Evolutionary conservation across 2,797 vertebrate genomes (phyloP), one percentile per base, ranked within the genome.

Genomic region (Chromis chromis): DNA sequence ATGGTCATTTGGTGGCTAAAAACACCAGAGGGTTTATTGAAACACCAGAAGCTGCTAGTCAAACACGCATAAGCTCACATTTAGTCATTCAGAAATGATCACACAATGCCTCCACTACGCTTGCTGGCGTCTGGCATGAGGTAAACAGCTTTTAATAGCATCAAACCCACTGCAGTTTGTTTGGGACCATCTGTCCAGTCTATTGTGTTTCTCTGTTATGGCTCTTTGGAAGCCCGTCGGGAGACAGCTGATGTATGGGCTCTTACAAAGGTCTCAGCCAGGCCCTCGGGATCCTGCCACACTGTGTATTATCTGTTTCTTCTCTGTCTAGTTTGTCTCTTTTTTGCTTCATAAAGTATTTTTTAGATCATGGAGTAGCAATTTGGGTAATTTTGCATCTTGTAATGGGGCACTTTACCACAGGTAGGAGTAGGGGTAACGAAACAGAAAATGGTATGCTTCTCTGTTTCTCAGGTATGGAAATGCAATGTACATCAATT

Each of bases 141-240:
- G 95, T 94, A 95, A 96, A 96, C 94, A 94, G 95, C 95, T 96
- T 96, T 96, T 95, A 96, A 96, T 95, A 96, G 96, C 94, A 91
- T 92, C 78, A 94, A 95, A 94, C 94, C 80, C 86, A 86, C 93
- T 79, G 88, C 82, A 82, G 91, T 95, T 95, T 95, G 95, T 96
- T 96, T 85, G 93, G 91, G 94, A 92, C 95, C 96, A 96, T 96
- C 96, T 96, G 96, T 95, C 94, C 87, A 85, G 92, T 93, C 96
- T 94, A 95, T 96, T 96, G 96, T 95, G 93, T 94, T 79, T 48
- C 31, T 71, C 80, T 75, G 79, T 84, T 65, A 89, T 85, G 86
- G 84, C 89, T 83, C 92, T 58, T 91, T 91, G 83, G 90, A 86
- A 95, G 77, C 73, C 92, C 84, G 48, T 89, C 39, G 88, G 88